Base-by-base conservation (phyloP, 2,797 vertebrate genomes). In the Spinibarbus caldwelli region DNA sequence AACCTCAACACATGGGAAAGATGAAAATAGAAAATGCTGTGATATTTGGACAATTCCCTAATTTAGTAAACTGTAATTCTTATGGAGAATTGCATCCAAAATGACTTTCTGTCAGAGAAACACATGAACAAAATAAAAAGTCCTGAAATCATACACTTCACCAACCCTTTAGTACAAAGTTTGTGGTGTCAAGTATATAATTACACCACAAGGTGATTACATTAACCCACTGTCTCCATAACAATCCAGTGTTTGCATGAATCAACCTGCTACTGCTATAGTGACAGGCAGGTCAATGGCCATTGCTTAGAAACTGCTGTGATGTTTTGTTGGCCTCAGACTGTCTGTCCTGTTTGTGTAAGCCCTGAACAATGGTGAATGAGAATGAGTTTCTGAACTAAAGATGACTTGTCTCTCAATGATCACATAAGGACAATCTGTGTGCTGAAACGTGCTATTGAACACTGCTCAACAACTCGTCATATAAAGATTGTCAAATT, bases 1-100 rank as follows among this genome's bases (percentile, higher is more conserved):
- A 26, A 98, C 95, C 98, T 99, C 19, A 8, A 87, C 14, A 83
- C 62, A 36, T 38, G 12, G 21, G 11, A 49, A 34, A 36, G 93
- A 94, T 90, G 89, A 91, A 94, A 94, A 93, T 92, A 38, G 47
- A 21, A 38, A 29, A 80, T 36, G 21, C 23, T 15, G 19, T 66
- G 43, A 47, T 14, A 17, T 34, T 66, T 66, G 29, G 29, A 31
- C 15, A 66, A 19, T 31, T 64, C 26, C 29, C 14, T 64, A 64
- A 64, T 66, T 34, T 66, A 8, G 29, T 17, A 64, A 64, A 29
- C 14, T 64, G 6, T 15, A 23, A 2, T 64, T 26, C 1, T 26
- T 45, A 6, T 26, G 23, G 38, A 29, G n/a, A 29, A 10, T 21
- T 57, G 26, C 9, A 59, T 23, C 5, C 31, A 15, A 54, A 57